These are phyloP conservation scores for Podabrus alpinus DNA, from an alignment of 2,888 invertebrate genomes.

Conservation along the genomic window DNA sequence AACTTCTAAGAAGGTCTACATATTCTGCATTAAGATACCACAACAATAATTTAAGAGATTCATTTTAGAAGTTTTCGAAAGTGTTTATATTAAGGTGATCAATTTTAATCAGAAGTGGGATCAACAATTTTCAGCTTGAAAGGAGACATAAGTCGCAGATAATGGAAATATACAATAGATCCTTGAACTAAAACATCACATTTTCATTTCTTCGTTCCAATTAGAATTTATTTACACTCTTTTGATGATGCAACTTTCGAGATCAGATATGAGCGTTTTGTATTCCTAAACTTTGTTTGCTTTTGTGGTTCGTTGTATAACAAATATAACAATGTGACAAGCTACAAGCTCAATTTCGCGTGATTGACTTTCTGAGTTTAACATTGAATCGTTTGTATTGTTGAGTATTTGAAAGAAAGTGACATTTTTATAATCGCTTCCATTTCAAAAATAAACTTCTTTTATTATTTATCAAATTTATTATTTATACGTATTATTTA, in stretches of 20 bases:
- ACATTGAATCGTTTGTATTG: background rate
- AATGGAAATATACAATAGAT: no score
- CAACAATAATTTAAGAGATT: background rate
- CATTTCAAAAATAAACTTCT: no score
- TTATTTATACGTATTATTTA: no score
- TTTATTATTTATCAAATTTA: no score
- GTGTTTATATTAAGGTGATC: background rate
- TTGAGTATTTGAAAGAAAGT: background rate
- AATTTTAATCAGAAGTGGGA: no score
- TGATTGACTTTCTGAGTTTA: background rate
- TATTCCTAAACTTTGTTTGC: background rate
- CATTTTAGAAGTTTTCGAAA: background rate
- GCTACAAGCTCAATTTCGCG: background rate
- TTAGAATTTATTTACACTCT: background rate
- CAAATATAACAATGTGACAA: background rate
- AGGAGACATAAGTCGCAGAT: background rate
- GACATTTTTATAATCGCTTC: background rate
- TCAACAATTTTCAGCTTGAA: background rate
- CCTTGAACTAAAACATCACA: background rate
- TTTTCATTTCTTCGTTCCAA: background rate
- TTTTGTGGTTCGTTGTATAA: background rate
- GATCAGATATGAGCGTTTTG: background rate
- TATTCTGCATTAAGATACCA: background rate
- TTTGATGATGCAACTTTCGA: background rate
- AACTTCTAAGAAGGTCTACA: background rate